Base-by-base conservation (phyloP, 1,140 invertebrate species). In the Helicoverpa zea region DNA sequence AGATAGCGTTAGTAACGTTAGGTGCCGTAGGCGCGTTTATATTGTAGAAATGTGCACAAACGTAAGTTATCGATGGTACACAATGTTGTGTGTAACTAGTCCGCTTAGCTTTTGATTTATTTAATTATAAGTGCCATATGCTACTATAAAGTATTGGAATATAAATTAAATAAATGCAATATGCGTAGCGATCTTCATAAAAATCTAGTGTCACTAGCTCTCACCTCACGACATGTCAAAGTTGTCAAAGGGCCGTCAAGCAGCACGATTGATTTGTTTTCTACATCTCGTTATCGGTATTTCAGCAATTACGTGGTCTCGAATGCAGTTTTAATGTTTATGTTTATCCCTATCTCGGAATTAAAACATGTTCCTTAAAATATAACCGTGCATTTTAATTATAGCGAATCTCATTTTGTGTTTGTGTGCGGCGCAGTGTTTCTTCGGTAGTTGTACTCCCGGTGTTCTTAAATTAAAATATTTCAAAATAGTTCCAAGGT, bases 211-310 rank as follows among this genome's bases (percentile, higher is more conserved):
- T 59, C 16, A 59, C 35, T 5, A 23, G 1, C 2, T 23, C 23
- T 23, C 23, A 23, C 23, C 23, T 23, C 23, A 23, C 23, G 23
- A 23, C 23, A 23, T 23, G 23, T 23, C 23, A 23, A 23, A 23
- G 23, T 23, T 30, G 52, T 54, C 52, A 54, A n/a, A 14, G 52
- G 1, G 4, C 13, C 14, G 52, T 54, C 52, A 54, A 29, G 29
- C 23, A 29, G 52, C 4, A 54, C 23, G 58, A 59, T 59, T 59
- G 58, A 59, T 59, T 59, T 59, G 58, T 59, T 59, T 59, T 59
- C 56, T 12, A 59, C 58, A 30, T 58, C 11, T 59, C 23, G 10
- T 59, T 13, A 13, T 29, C 58, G 18, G 23, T 29, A 59, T 29
- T 59, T 30, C 3, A 29, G 58, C 23, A 59, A 59, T 59, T 59